Conservation (phyloP, 2,797 vertebrate species). For the Sciurus vulgaris region DNA sequence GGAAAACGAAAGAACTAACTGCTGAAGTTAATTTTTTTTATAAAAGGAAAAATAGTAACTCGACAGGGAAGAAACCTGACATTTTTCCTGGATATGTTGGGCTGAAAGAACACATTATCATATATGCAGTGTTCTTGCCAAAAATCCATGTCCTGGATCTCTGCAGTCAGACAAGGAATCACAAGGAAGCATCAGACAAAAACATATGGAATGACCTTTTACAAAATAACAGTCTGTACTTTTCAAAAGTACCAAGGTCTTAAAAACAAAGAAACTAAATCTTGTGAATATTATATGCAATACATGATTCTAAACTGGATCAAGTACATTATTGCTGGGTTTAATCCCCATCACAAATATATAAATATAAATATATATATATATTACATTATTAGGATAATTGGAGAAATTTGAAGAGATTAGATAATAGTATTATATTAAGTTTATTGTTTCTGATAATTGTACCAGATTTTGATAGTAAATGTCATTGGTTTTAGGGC, state of each 20-base stretch:
- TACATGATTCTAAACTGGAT: not conserved
- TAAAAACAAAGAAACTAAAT: conserved; percentile 1
- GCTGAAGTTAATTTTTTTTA: too few species aligned
- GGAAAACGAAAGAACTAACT: not conserved
- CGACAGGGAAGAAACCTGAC: not conserved
- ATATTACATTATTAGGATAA: not conserved
- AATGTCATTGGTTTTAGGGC: not conserved
- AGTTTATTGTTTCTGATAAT: conserved; percentile 20
- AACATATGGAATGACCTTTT: not conserved
- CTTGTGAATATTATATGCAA: not conserved
- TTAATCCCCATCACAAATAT: not conserved
- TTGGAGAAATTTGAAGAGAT: not conserved
- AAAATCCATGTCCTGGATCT: not conserved
- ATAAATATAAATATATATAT: not conserved
- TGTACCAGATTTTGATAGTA: not conserved
- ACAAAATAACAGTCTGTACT: not conserved
- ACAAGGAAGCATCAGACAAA: not conserved
- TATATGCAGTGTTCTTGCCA: not conserved
- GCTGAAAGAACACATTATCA: not conserved
- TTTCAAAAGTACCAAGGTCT: not conserved
- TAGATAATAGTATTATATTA: not conserved
- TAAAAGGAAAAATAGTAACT: not conserved
- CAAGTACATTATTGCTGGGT: not conserved
- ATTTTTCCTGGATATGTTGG: not conserved
- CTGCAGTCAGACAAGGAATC: not conserved